Evolutionary conservation across 1,140 invertebrate genomes (phyloP).

Genomic region (Cyclargus thomasi): DNA sequence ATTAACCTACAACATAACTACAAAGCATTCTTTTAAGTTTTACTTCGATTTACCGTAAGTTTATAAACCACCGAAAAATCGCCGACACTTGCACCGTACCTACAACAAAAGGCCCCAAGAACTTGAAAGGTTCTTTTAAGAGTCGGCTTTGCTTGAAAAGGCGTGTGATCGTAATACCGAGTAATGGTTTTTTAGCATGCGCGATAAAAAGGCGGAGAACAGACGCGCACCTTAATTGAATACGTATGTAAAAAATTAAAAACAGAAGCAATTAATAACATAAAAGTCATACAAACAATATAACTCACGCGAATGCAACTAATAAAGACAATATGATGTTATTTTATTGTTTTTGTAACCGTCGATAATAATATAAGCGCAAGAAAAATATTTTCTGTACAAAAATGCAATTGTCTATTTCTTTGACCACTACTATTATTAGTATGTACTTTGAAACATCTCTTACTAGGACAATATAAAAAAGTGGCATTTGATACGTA

Average conservation of each 20-base stretch:
- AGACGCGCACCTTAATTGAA: constrained; percentile 37
- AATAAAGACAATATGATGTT: too few species aligned
- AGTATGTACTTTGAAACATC: too few species aligned
- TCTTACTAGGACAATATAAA: too few species aligned
- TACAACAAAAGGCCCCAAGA: constrained; percentile 26
- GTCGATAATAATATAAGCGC: too few species aligned
- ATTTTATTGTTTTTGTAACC: too few species aligned
- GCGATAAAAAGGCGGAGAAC: constrained; percentile 50
- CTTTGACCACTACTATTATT: too few species aligned
- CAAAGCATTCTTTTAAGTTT: too few species aligned
- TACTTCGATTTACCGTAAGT: too few species aligned
- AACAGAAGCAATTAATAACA: constrained; percentile 10
- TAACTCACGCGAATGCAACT: constrained; percentile 4
- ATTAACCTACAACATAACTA: too few species aligned
- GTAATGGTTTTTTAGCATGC: constrained; percentile 46
- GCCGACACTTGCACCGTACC: constrained; percentile 1
- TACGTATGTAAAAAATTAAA: constrained; percentile 25
- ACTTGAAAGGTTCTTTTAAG: constrained; percentile 40
- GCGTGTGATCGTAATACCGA: constrained; percentile 48
- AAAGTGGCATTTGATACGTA: too few species aligned
- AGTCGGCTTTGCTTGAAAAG: constrained; percentile 48
- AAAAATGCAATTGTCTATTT: too few species aligned
- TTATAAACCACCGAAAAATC: background rate
- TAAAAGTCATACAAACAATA: constrained; percentile 14
- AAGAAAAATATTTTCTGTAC: too few species aligned